Evolutionary conservation across 2,113 vertebrate species (phyloP), one percentile per base, ranked within the genome.

Genomic region (Platysteira castanea): DNA sequence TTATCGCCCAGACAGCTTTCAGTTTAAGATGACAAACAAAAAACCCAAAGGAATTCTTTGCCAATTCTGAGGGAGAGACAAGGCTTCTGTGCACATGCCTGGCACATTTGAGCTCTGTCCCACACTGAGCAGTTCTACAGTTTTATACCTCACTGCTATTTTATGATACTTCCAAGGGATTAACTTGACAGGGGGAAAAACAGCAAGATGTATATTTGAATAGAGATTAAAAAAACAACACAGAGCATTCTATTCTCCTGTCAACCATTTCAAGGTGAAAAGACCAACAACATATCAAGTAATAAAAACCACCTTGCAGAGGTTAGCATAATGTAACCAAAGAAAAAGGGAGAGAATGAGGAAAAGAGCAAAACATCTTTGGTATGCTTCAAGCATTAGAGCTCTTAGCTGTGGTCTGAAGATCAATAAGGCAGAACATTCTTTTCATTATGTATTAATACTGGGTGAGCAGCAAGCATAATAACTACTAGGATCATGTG

Each of bases 211-310:
- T 94, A 19, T 96, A 84, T 97, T 96, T 97, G 94, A 96, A 86
- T 65, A 95, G 96, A 96, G 95, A 96, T 98, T 97, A 95, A 95
- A 95, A 96, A 93, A 89, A 95, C 33, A 92, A 96, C 93, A 95
- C 89, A 89, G 65, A 79, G 46, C 63, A 12, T 95, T 89, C 91
- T 87, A 64, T 87, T 97, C 78, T 77, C 63, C 84, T 95, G 92
- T 94, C 97, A 97, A 96, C 76, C 93, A 50, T 93, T 89, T 97
- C 97, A 97, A 97, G 95, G 96, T 89, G 93, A 97, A 96, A 95
- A 90, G 75, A 82, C 89, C 65, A 79, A 87, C 79, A 68, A 56
- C 37, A 15, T 46, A 63, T 41, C 63, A 57, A 65, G 60, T 80
- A 89, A 97, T 97, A 78, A 91, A 92, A 90, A 18, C 18, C 27